Evolutionary conservation across 2,113 vertebrate genomes (phyloP), one percentile per base, ranked within the genome.

Genomic region (Proterorhinus semilunaris): DNA sequence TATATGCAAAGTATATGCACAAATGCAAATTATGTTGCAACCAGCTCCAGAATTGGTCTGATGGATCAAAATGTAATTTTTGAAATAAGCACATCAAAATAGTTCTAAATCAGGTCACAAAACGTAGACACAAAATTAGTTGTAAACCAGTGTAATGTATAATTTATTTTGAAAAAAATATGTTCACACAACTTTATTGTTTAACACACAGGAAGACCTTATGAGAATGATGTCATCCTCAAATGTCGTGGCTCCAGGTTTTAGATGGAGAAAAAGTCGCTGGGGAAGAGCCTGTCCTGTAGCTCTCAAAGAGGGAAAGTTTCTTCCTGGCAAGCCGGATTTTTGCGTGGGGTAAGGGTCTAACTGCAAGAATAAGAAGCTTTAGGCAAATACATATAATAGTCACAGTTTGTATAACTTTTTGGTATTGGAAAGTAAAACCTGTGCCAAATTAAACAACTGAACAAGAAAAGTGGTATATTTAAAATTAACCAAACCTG

Each of bases 271-370:
- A 27, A 92, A 93, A 72, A 99, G 97, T 83, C 92, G 86, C 72
- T 99, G 98, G 98, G 93, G 94, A 0, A 81, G 71, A 52, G 78
- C 52, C 7, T 99, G 98, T 78, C 98, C 97, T 0, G 95, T 99
- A 49, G 90, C 92, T 85, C 91, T 99, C 16, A 96, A 93, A 73
- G 90, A 94, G 50, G 96, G 96, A 27, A 89, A 90, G 59, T 74
- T 95, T 62, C 62, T 87, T 47, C 82, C 82, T 72, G 98, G 98
- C 75, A 87, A 71, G 6, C 75, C 91, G 36, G 91, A 96, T 49
- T 93, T 93, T 61, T 86, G 93, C 74, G 92, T 96, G 9, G 95
- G 96, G 98, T 98, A 82, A 76, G 83, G 66, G 15, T 13, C 68
- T 8, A 7, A 68, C 9, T 16, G 7, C 46, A 16, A 4, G 49